Evolutionary conservation across 2,797 vertebrate genomes (phyloP).

Genomic region (Buphagus erythrorhynchus): DNA sequence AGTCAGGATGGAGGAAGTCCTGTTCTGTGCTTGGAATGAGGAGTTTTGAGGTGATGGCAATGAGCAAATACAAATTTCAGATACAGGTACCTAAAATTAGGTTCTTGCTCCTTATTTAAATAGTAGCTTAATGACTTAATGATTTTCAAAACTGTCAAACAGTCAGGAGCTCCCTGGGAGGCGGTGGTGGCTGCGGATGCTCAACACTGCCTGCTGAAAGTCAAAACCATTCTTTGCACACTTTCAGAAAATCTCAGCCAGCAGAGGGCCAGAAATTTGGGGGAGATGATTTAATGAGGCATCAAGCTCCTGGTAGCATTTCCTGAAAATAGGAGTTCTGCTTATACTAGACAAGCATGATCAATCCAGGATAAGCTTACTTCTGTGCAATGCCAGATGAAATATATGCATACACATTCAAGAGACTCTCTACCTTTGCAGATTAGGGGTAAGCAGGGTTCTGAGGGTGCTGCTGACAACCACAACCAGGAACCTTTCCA

Average conservation of each 20-base stretch:
- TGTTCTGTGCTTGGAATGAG: neutral
- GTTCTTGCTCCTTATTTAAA: constrained; percentile 21
- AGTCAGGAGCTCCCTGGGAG: constrained; percentile 39
- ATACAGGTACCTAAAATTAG: constrained; percentile 42
- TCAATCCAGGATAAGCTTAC: neutral
- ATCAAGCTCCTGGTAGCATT: neutral
- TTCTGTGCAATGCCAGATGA: neutral
- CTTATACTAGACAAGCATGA: neutral
- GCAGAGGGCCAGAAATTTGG: constrained; percentile 40
- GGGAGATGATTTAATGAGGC: neutral
- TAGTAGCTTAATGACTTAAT: constrained; percentile 36
- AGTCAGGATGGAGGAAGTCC: neutral
- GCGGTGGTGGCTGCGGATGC: constrained; percentile 14
- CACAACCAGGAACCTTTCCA: neutral
- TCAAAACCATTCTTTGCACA: neutral
- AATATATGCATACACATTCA: neutral
- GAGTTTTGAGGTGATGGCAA: neutral
- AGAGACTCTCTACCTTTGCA: neutral
- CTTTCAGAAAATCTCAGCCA: constrained; percentile 32
- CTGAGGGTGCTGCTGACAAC: neutral
- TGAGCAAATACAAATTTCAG: neutral
- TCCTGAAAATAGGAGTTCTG: neutral
- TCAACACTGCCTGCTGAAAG: constrained; percentile 22
- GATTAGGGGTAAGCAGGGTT: neutral
- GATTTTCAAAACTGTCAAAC: constrained; percentile 50